Evolutionary conservation across 2,113 vertebrate genomes (phyloP).

Genomic region (Erpornis zantholeuca): DNA sequence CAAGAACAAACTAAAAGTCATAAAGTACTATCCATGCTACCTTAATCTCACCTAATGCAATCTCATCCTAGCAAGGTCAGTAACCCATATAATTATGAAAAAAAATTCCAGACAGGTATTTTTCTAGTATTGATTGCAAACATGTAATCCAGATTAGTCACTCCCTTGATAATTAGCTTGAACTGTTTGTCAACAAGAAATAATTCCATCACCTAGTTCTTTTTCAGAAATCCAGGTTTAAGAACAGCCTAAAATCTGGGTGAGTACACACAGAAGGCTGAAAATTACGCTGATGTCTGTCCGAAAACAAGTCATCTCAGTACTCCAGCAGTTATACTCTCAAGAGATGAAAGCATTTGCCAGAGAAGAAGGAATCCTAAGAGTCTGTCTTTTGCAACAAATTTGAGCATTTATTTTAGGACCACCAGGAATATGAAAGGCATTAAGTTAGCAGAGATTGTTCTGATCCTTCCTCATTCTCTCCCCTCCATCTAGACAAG

Average conservation of each 20-base stretch:
- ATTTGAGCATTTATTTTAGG: neutral
- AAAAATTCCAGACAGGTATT: neutral
- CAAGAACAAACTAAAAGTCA: neutral
- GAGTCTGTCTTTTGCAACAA: neutral
- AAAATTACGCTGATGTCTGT: neutral
- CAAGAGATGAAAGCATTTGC: neutral
- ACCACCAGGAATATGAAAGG: neutral
- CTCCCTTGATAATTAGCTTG: neutral
- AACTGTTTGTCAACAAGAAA: neutral
- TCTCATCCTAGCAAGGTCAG: neutral
- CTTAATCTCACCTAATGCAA: neutral
- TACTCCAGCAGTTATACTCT: neutral
- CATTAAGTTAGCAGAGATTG: neutral
- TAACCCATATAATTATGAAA: neutral
- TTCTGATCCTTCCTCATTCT: neutral
- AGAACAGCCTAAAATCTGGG: neutral
- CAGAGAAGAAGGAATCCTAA: neutral
- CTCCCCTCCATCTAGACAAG: neutral
- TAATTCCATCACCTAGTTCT: neutral
- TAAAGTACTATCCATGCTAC: neutral
- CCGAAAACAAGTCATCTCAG: neutral
- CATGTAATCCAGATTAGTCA: neutral
- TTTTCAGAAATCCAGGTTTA: neutral
- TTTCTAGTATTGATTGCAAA: neutral
- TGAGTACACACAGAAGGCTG: neutral